phyloP scores from a whole-genome alignment of 92 coral and sea anemone species.

The Epizoanthus illoricatus region DNA sequence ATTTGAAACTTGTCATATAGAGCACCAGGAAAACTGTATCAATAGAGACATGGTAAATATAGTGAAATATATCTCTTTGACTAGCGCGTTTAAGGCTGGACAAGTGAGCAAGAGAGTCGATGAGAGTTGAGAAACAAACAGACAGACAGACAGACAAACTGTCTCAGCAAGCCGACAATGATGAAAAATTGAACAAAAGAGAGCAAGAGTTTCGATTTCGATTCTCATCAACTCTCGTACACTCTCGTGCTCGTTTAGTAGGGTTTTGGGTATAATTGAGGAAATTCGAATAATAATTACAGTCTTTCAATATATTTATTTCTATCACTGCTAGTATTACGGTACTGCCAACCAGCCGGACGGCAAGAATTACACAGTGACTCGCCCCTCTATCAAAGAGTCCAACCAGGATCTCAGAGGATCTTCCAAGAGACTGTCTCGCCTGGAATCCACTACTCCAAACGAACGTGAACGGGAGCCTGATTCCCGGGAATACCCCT shows the following conservation, averaged over 20 bases:
- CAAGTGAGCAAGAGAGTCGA: too few relatives aligned
- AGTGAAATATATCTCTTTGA: too few relatives aligned
- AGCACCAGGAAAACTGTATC: too few relatives aligned
- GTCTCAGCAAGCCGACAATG: too few relatives aligned
- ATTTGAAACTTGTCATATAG: too few relatives aligned
- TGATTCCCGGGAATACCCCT: conserved; percentile 69
- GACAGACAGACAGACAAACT: too few relatives aligned
- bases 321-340: conserved; percentile 55
- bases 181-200: too few relatives aligned
- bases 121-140: background rate
- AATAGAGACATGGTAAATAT: too few relatives aligned
- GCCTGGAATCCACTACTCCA: conserved; percentile 62
- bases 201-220: too few relatives aligned
- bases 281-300: background rate
- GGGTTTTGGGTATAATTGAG: conserved; percentile 19
- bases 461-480: conserved; percentile 51
- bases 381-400: conserved; percentile 84
- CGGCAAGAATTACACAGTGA: conserved; percentile 78
- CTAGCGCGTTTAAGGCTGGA: too few relatives aligned
- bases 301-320: background rate
- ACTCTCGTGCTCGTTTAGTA: too few relatives aligned
- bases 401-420: conserved; percentile 78
- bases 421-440: conserved; percentile 82
- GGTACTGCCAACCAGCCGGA: conserved; percentile 74
- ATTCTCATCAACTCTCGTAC: too few relatives aligned